These are phyloP conservation scores for Hippopotamyrus pictus DNA, from an alignment of 2,797 vertebrate species.

Conservation along the genomic window DNA sequence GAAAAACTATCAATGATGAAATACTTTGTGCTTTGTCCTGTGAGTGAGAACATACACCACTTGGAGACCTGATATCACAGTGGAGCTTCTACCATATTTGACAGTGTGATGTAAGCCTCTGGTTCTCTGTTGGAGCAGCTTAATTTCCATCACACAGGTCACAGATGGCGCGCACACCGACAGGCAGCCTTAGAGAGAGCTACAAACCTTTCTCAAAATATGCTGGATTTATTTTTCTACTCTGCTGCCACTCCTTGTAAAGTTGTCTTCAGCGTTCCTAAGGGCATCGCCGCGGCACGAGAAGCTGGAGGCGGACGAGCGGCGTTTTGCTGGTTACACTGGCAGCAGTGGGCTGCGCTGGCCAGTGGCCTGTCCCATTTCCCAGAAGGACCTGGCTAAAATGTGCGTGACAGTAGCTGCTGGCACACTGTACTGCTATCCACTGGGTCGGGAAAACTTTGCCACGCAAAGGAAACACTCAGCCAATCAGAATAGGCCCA, in stretches of 20 bases:
- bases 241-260: neutral
- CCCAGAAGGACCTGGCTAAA: constrained; percentile 6
- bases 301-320: neutral
- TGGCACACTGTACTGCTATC: neutral
- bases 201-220: neutral
- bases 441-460: neutral
- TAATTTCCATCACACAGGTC: neutral
- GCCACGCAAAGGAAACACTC: neutral
- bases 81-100: neutral
- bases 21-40: neutral
- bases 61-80: neutral
- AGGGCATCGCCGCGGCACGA: neutral
- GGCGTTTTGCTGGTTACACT: neutral
- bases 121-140: neutral
- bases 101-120: neutral
- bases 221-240: neutral
- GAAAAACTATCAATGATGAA: neutral
- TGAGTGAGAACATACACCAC: neutral
- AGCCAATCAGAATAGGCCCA: neutral
- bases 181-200: neutral
- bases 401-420: constrained; percentile 1
- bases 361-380: neutral
- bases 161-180: neutral
- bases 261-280: neutral
- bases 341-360: neutral